Percentiles rank a stretch among this genome's conserved stretches.
phyloP scores from a whole-genome alignment of 1,140 invertebrate genomes.

The Drosophila hydei region DNA sequence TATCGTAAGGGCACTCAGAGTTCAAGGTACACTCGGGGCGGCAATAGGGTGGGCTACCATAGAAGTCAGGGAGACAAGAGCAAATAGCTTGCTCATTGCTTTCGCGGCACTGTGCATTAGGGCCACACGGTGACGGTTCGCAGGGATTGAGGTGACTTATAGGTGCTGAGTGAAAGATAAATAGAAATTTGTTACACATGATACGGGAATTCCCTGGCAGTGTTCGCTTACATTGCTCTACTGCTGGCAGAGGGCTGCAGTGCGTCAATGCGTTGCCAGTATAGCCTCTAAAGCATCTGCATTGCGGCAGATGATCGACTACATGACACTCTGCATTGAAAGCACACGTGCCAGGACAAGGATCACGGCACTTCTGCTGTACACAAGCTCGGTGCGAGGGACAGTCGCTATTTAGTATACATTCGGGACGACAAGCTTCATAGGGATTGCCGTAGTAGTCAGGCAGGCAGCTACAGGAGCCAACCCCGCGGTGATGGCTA shows the following conservation, averaged over 20 bases:
- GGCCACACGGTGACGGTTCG: slow-evolving; percentile 89
- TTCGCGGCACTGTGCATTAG: slow-evolving; percentile 88
- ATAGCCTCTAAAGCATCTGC: slow-evolving; percentile 87
- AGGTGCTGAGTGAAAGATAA: slow-evolving; percentile 30
- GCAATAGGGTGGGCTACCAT: slow-evolving; percentile 90
- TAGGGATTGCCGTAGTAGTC: slow-evolving; percentile 91
- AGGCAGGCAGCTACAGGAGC: slow-evolving; percentile 89
- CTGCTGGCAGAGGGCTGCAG: slow-evolving; percentile 77
- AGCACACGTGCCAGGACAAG: slow-evolving; percentile 91
- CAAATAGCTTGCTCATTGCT: slow-evolving; percentile 88
- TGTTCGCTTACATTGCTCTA: slow-evolving; percentile 85
- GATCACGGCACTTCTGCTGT: slow-evolving; percentile 90
- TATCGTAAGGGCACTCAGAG: slow-evolving; percentile 89
- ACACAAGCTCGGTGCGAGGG: slow-evolving; percentile 88
- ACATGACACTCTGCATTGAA: slow-evolving; percentile 90
- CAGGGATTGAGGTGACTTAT: slow-evolving; percentile 84
- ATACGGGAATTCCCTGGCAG: neutral
- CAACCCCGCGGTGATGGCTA: slow-evolving; percentile 86
- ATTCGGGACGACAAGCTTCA: slow-evolving; percentile 90
- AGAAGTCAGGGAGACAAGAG: slow-evolving; percentile 88
- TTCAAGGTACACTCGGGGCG: slow-evolving; percentile 90
- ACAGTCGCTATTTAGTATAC: slow-evolving; percentile 90
- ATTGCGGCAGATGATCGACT: slow-evolving; percentile 90
- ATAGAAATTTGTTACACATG: slow-evolving; percentile 82
- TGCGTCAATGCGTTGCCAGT: slow-evolving; percentile 88